Percentiles rank a stretch among this genome's conserved stretches.
Evolutionary conservation across 2,797 vertebrate species (phyloP).

Genomic region (Falco cherrug): DNA sequence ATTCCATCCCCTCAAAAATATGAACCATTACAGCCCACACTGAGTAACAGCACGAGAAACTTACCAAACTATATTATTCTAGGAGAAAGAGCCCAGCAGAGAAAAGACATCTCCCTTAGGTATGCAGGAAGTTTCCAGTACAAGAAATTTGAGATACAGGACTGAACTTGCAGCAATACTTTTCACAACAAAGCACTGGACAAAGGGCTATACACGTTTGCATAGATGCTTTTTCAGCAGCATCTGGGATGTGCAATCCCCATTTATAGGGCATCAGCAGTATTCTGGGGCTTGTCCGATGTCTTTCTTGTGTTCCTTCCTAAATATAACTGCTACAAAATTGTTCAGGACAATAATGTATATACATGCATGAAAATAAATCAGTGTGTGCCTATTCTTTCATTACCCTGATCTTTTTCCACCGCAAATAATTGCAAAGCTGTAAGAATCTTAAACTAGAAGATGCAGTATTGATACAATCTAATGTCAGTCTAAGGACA

Average conservation of each 20-base stretch:
- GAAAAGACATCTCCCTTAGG: background rate
- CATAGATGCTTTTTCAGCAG: constrained; percentile 47
- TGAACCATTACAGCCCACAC: background rate
- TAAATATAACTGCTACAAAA: background rate
- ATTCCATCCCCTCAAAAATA: background rate
- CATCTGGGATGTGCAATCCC: background rate
- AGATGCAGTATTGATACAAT: background rate
- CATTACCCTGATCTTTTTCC: background rate
- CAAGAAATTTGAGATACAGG: background rate
- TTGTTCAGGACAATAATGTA: background rate
- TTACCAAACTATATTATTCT: background rate
- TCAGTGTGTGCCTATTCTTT: background rate
- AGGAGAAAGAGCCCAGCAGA: background rate
- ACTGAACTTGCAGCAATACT: background rate
- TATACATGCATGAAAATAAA: constrained; percentile 1
- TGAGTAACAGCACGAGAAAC: background rate
- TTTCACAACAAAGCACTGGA: constrained; percentile 3
- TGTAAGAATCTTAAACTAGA: background rate
- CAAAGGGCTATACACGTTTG: constrained; percentile 2
- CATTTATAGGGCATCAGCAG: background rate
- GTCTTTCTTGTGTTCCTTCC: background rate
- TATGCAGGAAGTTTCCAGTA: background rate
- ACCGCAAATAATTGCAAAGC: constrained; percentile 23
- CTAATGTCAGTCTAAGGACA: background rate
- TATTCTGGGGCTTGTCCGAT: background rate